Evolutionary conservation across 1,140 invertebrate species (phyloP).

Genomic region (Tetramorium parvispinum): DNA sequence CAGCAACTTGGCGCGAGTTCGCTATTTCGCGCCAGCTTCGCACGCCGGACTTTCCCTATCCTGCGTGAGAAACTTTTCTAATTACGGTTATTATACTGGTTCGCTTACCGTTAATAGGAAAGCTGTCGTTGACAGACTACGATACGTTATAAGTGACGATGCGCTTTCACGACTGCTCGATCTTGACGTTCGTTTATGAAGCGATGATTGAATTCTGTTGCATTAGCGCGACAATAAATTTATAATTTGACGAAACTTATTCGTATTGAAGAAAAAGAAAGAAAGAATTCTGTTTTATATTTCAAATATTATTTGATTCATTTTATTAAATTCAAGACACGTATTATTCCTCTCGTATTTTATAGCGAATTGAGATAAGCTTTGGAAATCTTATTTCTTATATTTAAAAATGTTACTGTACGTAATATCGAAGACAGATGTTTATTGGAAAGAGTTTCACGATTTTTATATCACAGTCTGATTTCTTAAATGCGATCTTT

Average conservation of each 20-base stretch:
- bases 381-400: constrained; percentile 15
- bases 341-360: constrained; percentile 12
- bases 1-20: constrained; percentile 31
- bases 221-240: constrained; percentile 14
- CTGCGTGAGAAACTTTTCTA: constrained; percentile 54
- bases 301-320: not conserved
- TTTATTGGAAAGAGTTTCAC: constrained; percentile 7
- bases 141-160: constrained; percentile 24
- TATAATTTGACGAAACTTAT: not conserved
- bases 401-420: not conserved
- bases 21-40: constrained; percentile 28
- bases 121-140: constrained; percentile 38
- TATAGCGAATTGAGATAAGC: not conserved
- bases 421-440: not conserved
- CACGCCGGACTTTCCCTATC: constrained; percentile 37
- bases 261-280: not conserved
- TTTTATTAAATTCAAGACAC: not conserved
- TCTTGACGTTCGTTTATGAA: not conserved
- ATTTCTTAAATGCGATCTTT: not conserved
- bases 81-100: constrained; percentile 51
- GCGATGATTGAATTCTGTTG: constrained; percentile 5
- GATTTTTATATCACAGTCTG: not conserved
- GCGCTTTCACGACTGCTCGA: constrained; percentile 26
- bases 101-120: constrained; percentile 43
- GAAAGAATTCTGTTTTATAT: not conserved